Base-by-base conservation (phyloP, 2,888 invertebrate species). In the Xiphydria camelus region DNA sequence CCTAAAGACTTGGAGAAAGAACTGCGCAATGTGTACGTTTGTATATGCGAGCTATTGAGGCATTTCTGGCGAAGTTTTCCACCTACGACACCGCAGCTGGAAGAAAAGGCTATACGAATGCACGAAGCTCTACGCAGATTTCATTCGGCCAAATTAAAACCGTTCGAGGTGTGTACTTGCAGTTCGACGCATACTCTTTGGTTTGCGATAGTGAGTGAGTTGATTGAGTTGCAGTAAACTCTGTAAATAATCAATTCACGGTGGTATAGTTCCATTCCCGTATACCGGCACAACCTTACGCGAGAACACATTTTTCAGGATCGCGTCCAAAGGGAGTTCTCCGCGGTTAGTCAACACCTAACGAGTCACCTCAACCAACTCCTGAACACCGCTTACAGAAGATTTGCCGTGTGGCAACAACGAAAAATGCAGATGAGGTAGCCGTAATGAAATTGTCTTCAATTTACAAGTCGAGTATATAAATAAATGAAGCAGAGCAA, bases 61-160 rank as follows among this genome's bases (percentile, higher is more conserved):
- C 96, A 97, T 77, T 91, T 98, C 78, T 99, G 98, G 97, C 83
- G 87, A 32, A 91, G 95, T 73, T 96, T 98, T 79, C 91, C 90
- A 22, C 86, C 86, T 2, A 86, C 87, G 0, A 85, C 86, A 2
- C 80, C 86, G 14, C 83, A 84, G 40, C 77, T 88, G 23, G 90
- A 93, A 71, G 86, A 88, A 15, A 85, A 91, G 75, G 86, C 90
- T 1, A 80, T 87, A n/a, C 85, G 87, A 69, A 94, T 94, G 87
- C 90, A 94, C 60, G 89, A 91, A 59, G 94, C 94, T 1, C 75
- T 97, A 56, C 87, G 91, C 57, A 83, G 91, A 68, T 96, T 94
- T 76, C 88, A 94, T 73, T 84, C 86, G 67, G 89, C 89, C 17
- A 93, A 90, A 76, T 76, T 97, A 38, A 84, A 88, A 75, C 89